Percentiles rank a stretch among this genome's conserved stretches.
These are phyloP conservation scores for Prionailurus bengalensis DNA, from an alignment of 2,113 vertebrate species.

Conservation along the genomic window DNA sequence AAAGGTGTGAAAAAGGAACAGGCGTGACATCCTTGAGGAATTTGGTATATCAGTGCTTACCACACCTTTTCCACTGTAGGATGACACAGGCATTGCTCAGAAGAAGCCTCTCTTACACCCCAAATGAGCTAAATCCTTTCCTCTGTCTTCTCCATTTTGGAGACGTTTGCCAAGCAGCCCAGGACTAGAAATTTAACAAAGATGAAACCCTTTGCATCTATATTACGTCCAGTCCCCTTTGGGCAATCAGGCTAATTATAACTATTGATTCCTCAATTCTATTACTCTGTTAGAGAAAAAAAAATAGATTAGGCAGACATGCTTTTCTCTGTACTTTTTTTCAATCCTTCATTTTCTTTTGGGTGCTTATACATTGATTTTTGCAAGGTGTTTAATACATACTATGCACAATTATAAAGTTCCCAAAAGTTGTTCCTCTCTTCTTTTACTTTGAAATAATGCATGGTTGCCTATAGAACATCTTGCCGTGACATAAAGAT, in stretches of 20 bases:
- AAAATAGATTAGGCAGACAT: conserved; percentile 8
- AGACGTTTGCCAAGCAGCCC: not conserved
- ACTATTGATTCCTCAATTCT: not conserved
- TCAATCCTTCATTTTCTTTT: not conserved
- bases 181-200: not conserved
- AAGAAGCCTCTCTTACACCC: not conserved
- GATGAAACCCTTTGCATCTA: not conserved
- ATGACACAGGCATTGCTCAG: not conserved
- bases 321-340: not conserved
- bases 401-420: not conserved
- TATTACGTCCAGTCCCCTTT: not conserved
- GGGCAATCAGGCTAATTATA: not conserved
- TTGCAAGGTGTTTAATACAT: not conserved
- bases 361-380: not conserved
- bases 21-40: not conserved
- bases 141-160: not conserved
- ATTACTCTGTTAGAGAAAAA: not conserved
- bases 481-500: not conserved
- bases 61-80: rapidly evolving
- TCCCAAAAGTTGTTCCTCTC: not conserved
- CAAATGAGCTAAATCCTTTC: not conserved
- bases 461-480: not conserved
- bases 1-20: not conserved
- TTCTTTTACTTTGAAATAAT: not conserved
- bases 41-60: not conserved